Evolutionary conservation across 53 echinoderm and acorn worm species (phyloP).

Genomic region (Antedon mediterranea): DNA sequence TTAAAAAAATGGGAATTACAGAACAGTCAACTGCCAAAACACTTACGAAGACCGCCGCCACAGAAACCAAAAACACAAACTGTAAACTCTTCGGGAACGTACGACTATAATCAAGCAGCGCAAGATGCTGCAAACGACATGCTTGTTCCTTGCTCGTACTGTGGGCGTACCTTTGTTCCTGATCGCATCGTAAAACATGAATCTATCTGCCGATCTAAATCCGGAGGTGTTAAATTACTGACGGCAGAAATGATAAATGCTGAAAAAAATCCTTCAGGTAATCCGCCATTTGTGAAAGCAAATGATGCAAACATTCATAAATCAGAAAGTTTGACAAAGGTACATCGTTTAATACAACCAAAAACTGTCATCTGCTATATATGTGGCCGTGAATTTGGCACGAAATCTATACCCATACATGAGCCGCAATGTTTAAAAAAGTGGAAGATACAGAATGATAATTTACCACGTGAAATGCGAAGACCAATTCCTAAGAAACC

Average conservation of each 20-base stretch:
- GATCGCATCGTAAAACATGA: constrained; percentile 71
- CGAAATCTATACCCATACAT: constrained; percentile 70
- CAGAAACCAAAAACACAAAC: constrained; percentile 37
- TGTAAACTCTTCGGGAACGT: constrained; percentile 9
- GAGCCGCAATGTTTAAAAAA: constrained; percentile 80
- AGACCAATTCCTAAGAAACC: constrained; percentile 47
- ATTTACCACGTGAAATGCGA: constrained; percentile 46
- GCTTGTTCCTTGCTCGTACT: constrained; percentile 66
- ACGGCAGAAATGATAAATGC: neutral
- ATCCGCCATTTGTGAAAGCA: neutral
- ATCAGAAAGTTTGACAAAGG: neutral
- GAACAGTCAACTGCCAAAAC: constrained; percentile 68
- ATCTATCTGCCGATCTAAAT: neutral
- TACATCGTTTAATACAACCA: constrained; percentile 16
- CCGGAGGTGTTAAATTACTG: neutral
- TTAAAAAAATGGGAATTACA: constrained; percentile 80
- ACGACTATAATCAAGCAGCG: constrained; percentile 69
- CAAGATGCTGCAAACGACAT: constrained; percentile 54
- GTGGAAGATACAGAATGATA: constrained; percentile 66
- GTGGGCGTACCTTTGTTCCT: constrained; percentile 83
- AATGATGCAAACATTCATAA: neutral
- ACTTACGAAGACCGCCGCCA: constrained; percentile 49
- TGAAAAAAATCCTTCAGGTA: neutral
- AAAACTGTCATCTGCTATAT: constrained; percentile 77
- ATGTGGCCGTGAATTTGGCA: constrained; percentile 88